Conservation (phyloP, 2,888 invertebrate species). For the Margaritifera margaritifera region DNA sequence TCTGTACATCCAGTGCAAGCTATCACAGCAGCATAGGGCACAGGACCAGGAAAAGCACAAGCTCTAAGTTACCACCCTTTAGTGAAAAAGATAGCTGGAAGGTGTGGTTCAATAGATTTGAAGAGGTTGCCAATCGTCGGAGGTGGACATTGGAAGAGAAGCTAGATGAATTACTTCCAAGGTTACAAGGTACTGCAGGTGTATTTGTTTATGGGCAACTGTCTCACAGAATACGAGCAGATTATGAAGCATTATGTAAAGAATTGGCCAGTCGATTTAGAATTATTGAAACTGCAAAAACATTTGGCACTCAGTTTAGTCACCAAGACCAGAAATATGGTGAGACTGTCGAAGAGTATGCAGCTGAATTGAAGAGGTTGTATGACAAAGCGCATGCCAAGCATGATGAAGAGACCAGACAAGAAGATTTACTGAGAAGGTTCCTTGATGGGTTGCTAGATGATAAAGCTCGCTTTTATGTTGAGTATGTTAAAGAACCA, state of each 20-base stretch:
- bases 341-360: conserved; percentile 16
- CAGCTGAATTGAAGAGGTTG: conserved; percentile 18
- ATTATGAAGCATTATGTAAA: conserved; percentile 13
- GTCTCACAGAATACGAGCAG: conserved; percentile 1
- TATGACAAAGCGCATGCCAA: no score
- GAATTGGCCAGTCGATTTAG: conserved; percentile 13
- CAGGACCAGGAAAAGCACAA: no score
- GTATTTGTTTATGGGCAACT: conserved; percentile 14
- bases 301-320: conserved; percentile 10
- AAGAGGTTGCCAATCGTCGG: no score
- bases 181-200: conserved; percentile 5
- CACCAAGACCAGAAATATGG: conserved; percentile 9
- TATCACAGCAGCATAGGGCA: no score
- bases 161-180: no score
- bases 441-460: conserved; percentile 20
- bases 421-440: conserved; percentile 20
- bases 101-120: no score
- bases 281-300: conserved; percentile 16
- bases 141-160: no score
- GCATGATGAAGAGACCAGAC: conserved; percentile 17
- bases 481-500: conserved; percentile 24
- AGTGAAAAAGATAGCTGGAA: no score
- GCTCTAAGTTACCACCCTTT: no score
- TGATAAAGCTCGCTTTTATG: conserved; percentile 26
- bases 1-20: no score